These are phyloP conservation scores for Prunella strophiata DNA, from an alignment of 2,797 vertebrate genomes.

Conservation along the genomic window DNA sequence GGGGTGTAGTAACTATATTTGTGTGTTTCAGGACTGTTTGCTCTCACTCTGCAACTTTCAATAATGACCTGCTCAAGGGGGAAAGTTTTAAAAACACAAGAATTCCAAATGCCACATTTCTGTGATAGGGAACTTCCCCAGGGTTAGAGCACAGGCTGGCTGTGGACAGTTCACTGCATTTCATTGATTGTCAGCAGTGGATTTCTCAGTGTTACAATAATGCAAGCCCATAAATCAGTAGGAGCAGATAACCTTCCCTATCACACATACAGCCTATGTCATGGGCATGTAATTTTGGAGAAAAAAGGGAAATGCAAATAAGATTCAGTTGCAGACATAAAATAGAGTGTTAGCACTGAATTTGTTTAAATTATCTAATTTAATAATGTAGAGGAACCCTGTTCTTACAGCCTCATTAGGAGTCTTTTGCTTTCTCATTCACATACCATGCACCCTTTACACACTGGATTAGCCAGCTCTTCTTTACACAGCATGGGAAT, in stretches of 20 bases:
- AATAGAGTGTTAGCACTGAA: not conserved
- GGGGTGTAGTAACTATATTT: not conserved
- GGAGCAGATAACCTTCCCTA: not conserved
- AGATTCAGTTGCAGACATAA: not conserved
- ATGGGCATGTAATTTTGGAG: not conserved
- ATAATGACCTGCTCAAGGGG: not conserved
- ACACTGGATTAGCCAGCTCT: conserved; percentile 58
- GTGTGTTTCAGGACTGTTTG: not conserved
- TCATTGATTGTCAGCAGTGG: not conserved
- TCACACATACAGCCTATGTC: not conserved
- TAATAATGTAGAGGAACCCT: not conserved
- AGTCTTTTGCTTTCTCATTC: conserved; percentile 41
- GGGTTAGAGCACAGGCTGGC: not conserved
- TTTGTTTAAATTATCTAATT: conserved; percentile 48
- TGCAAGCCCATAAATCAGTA: not conserved
- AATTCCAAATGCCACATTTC: not conserved
- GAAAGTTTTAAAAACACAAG: not conserved
- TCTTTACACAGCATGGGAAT: conserved; percentile 22
- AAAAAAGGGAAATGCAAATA: not conserved
- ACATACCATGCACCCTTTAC: conserved; percentile 11
- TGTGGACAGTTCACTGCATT: not conserved
- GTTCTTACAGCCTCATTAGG: not conserved
- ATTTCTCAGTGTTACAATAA: not conserved
- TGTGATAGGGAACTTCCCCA: not conserved
- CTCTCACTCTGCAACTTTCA: not conserved